A percentile compares a stretch with the other conserved stretches of the same genome.
phyloP scores from a whole-genome alignment of 2,113 vertebrate genomes.

The Chitala chitala region DNA sequence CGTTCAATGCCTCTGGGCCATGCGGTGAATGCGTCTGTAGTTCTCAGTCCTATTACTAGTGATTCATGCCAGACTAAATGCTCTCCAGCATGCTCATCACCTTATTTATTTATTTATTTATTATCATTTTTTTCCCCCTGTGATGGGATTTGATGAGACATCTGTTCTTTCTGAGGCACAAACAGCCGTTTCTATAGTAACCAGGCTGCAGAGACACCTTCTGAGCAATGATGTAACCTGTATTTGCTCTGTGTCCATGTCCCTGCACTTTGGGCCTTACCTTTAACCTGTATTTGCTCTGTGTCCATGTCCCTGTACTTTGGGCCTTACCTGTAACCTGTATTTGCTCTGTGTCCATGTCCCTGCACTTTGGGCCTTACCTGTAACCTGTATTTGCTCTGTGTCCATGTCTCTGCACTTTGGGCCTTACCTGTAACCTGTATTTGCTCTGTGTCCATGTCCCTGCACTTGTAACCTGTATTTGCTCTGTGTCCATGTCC shows the following conservation, averaged over 20 bases:
- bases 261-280: not conserved
- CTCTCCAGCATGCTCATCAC: constrained; percentile 5
- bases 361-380: not conserved
- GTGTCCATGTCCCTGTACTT: too few relatives aligned
- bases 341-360: not conserved
- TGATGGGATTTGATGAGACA: constrained; percentile 37
- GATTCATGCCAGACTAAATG: not conserved
- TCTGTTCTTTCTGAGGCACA: constrained; percentile 34
- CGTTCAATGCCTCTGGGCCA: not conserved
- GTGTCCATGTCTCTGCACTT: too few relatives aligned
- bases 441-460: not conserved
- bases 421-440: not conserved
- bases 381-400: not conserved
- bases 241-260: not conserved
- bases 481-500: too few relatives aligned
- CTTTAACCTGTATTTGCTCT: not conserved
- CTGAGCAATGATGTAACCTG: not conserved
- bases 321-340: not conserved
- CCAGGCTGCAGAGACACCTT: constrained; percentile 17
- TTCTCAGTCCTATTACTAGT: not conserved
- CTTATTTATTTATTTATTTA: constrained; percentile 1
- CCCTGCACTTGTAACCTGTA: not conserved
- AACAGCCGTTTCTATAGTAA: constrained; percentile 39
- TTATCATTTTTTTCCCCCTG: constrained; percentile 9
- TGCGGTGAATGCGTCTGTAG: not conserved